Evolutionary conservation across 64 coral and sea anemone genomes (phyloP), one percentile per base, ranked within the genome.

Genomic region (Hydrozoanthus tunicans): DNA sequence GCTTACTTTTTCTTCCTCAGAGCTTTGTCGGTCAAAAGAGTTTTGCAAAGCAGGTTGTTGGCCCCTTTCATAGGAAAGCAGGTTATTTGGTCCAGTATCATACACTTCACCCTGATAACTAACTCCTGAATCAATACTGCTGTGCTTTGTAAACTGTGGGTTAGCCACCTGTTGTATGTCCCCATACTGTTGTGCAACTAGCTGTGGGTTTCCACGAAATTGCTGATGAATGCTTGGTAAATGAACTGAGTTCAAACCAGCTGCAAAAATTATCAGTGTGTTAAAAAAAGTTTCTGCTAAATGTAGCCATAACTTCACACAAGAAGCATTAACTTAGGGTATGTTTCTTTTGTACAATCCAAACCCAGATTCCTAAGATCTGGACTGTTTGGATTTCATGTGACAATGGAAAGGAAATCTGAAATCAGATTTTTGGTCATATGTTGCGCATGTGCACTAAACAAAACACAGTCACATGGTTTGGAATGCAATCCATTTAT

Each of bases 211-310:
- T 11, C 91, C 85, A 5, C 64, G 54, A 73, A 81, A 89, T 55
- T 86, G 83, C 83, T 25, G 77, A 14, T 68, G 58, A 52, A 95
- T 93, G 9, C 70, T 66, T 71, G 95, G 95, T 23, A 96, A 79
- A 71, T 90, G 92, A 65, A 93, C 71, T 62, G 95, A 93, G 17
- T 93, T 86, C 95, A 96, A 82, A 59, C 95, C 95, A 91, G 95
- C 95, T 96, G 25, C 11, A 75, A 76, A 8, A 73, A 73, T 24
- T 9, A 76, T 43, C 32, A 43, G 32, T 1, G 32, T 2, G 32
- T 43, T 43, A 43, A 43, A 43, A 43, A 43, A 43, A 43, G 32
- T 43, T 43, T 43, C 32, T 43, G 32, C 32, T 43, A 43, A 43
- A 43, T 43, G 32, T 43, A 43, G 32, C 32, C 32, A 43, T 43